Percentiles rank a stretch among this genome's conserved stretches.
Evolutionary conservation across 2,888 invertebrate genomes (phyloP).

Genomic region (Cerastis leucographa): DNA sequence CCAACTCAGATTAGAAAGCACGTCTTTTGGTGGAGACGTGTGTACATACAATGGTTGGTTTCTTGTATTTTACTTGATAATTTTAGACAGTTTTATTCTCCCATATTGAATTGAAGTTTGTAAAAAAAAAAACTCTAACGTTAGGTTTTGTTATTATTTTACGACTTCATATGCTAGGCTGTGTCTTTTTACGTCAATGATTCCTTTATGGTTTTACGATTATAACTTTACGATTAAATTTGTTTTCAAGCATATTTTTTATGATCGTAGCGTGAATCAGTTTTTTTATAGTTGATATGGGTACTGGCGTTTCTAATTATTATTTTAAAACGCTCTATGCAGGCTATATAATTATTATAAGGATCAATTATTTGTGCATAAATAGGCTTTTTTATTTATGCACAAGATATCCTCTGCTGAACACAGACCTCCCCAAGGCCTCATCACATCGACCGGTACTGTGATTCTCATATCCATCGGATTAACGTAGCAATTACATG

Average conservation of each 20-base stretch:
- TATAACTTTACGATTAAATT: conserved; percentile 59
- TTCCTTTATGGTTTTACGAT: conserved; percentile 65
- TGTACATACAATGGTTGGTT: not conserved
- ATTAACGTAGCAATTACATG: not conserved
- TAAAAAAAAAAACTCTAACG: not conserved
- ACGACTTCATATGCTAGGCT: conserved; percentile 20
- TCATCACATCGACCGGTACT: not conserved
- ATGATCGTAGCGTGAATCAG: conserved; percentile 52
- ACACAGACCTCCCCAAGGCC: not conserved
- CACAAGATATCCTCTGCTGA: not conserved
- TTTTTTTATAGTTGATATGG: conserved; percentile 49
- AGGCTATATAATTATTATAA: no score
- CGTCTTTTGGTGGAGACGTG: no score
- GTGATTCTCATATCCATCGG: not conserved
- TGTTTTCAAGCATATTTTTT: conserved; percentile 51
- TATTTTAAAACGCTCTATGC: not conserved
- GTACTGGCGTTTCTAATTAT: not conserved
- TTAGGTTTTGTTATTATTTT: not conserved
- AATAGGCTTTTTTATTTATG: no score
- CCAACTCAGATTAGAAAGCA: no score
- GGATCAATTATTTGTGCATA: no score
- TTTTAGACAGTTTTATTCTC: not conserved
- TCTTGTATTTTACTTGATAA: not conserved
- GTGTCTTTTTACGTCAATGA: conserved; percentile 46
- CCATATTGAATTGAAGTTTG: not conserved